phyloP scores from a whole-genome alignment of 1,140 invertebrate genomes.

The Zophobas atratus region DNA sequence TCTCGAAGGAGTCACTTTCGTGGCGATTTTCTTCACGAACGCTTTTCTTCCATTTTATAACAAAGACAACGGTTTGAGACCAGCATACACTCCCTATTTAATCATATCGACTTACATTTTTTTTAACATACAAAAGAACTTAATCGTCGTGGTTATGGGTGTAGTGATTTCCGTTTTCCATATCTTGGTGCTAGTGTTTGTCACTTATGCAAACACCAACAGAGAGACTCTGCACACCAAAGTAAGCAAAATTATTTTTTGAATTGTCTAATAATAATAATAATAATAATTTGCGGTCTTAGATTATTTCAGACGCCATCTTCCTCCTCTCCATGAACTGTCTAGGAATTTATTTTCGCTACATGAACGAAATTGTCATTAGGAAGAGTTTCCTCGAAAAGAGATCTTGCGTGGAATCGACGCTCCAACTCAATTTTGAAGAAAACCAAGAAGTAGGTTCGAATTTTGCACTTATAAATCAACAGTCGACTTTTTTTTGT shows the following conservation, averaged over 20 bases:
- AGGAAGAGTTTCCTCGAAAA: slow-evolving; percentile 90
- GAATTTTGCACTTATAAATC: neutral
- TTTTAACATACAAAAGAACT: slow-evolving; percentile 80
- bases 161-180: slow-evolving; percentile 76
- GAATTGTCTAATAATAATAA: too few species aligned
- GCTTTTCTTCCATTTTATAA: slow-evolving; percentile 74
- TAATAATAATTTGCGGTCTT: slow-evolving; percentile 15
- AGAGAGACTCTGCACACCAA: slow-evolving; percentile 53
- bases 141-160: slow-evolving; percentile 77
- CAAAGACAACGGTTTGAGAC: slow-evolving; percentile 68
- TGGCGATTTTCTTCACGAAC: slow-evolving; percentile 70
- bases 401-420: slow-evolving; percentile 88
- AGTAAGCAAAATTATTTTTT: slow-evolving; percentile 64
- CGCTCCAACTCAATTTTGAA: slow-evolving; percentile 84
- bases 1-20: slow-evolving; percentile 67
- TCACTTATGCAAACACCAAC: slow-evolving; percentile 75
- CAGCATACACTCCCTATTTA: slow-evolving; percentile 80
- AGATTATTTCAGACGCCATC: slow-evolving; percentile 83
- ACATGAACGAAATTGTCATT: slow-evolving; percentile 90
- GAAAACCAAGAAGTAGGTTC: slow-evolving; percentile 84
- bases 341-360: slow-evolving; percentile 88
- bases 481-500: neutral
- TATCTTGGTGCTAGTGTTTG: slow-evolving; percentile 74
- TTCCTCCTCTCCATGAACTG: slow-evolving; percentile 85
- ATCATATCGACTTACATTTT: slow-evolving; percentile 85